These are phyloP conservation scores for Caenorhabditis briggsae DNA, from an alignment of 1,140 invertebrate species.

Conservation along the genomic window DNA sequence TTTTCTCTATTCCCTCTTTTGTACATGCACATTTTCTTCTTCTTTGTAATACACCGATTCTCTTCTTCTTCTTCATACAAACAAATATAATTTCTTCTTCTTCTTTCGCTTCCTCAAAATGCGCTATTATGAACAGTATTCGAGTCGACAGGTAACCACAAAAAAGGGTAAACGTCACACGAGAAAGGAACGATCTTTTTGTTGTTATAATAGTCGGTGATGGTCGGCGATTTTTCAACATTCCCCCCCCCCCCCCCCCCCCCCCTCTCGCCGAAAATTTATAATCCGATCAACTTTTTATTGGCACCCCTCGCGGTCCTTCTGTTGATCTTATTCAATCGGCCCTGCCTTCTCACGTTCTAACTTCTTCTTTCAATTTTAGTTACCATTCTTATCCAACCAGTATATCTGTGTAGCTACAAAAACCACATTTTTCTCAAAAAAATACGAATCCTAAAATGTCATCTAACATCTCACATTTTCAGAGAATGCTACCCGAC, in stretches of 20 bases:
- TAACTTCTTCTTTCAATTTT: background rate
- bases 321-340: background rate
- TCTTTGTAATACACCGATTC: constrained; percentile 25
- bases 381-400: background rate
- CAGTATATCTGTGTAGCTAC: background rate
- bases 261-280: constrained; percentile 13
- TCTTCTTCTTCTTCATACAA: background rate
- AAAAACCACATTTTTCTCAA: constrained; percentile 14
- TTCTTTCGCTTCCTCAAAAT: background rate
- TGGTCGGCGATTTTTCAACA: constrained; percentile 32
- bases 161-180: background rate
- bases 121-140: constrained; percentile 42
- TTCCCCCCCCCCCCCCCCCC: background rate
- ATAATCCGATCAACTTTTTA: constrained; percentile 54
- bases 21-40: constrained; percentile 11
- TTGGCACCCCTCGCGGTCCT: background rate
- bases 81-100: background rate
- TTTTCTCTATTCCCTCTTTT: background rate
- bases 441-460: background rate
- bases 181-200: constrained; percentile 35
- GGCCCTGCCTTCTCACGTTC: background rate
- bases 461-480: background rate
- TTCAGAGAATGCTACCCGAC: constrained; percentile 45
- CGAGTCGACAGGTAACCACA: constrained; percentile 1
- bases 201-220: constrained; percentile 4